Conservation (phyloP, 2,888 invertebrate species). For the Autographa gamma region DNA sequence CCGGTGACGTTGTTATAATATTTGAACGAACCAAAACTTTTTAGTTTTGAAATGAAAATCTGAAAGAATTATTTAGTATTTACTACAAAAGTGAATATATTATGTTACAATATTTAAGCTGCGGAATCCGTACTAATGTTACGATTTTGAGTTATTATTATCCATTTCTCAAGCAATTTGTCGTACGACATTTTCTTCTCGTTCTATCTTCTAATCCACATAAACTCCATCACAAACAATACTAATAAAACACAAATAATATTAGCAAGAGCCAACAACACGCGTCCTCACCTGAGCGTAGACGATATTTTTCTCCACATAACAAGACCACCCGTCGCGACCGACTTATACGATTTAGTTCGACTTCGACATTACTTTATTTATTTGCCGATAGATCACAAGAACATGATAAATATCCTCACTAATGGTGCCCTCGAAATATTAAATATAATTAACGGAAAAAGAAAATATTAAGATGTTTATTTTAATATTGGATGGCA, state of each 20-base stretch:
- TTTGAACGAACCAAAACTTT: too few relatives aligned
- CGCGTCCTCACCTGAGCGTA: slow-evolving; percentile 35
- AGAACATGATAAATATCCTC: slow-evolving; percentile 41
- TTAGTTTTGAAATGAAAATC: too few relatives aligned
- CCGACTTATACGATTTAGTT: slow-evolving; percentile 51
- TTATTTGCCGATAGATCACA: slow-evolving; percentile 61
- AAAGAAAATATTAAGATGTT: slow-evolving; percentile 11
- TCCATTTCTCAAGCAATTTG: too few relatives aligned
- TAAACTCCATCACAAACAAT: background rate
- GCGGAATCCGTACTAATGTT: too few relatives aligned
- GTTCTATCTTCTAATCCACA: too few relatives aligned
- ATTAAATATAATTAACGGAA: slow-evolving; percentile 30
- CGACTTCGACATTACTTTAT: slow-evolving; percentile 59
- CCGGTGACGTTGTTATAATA: too few relatives aligned
- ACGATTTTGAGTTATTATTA: too few relatives aligned
- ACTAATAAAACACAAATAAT: background rate
- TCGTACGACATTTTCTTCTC: too few relatives aligned
- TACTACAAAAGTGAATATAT: too few relatives aligned
- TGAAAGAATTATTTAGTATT: too few relatives aligned
- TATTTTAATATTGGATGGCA: slow-evolving; percentile 4
- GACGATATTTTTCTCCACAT: slow-evolving; percentile 60
- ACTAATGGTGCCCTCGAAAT: slow-evolving; percentile 9
- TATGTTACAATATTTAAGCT: too few relatives aligned
- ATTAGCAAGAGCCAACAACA: slow-evolving; percentile 19
- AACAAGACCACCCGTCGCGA: slow-evolving; percentile 61